Percentiles rank a stretch among this genome's conserved stretches.
Conservation (phyloP, 1,140 invertebrate genomes). For the Protaetia brevitarsis region DNA sequence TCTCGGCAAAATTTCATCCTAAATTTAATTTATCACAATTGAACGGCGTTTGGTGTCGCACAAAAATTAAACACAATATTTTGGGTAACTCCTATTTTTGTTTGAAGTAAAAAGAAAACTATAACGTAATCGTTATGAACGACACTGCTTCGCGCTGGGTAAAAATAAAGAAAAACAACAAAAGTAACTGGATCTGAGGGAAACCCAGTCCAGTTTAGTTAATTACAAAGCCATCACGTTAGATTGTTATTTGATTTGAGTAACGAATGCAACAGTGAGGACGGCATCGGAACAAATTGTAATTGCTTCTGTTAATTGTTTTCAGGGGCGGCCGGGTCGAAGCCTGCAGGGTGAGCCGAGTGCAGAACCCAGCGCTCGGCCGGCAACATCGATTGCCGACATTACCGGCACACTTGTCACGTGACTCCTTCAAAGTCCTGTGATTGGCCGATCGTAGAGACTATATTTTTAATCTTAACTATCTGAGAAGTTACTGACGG, state of each 20-base stretch:
- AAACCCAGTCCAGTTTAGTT: slow-evolving; percentile 11
- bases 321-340: slow-evolving; percentile 44
- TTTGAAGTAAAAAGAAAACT: no score
- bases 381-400: slow-evolving; percentile 24
- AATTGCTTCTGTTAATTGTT: slow-evolving; percentile 31
- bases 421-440: not conserved
- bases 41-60: no score
- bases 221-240: slow-evolving; percentile 15
- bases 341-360: slow-evolving; percentile 49
- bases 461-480: not conserved
- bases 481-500: slow-evolving; percentile 1
- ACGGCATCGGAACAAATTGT: slow-evolving; percentile 4
- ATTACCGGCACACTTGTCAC: slow-evolving; percentile 19
- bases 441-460: slow-evolving; percentile 16
- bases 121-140: no score
- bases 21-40: no score
- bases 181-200: no score
- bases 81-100: no score
- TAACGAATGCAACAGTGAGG: slow-evolving; percentile 1
- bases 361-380: slow-evolving; percentile 47
- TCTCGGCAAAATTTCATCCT: no score
- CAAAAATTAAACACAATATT: no score
- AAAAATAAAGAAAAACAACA: no score
- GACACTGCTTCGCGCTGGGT: no score
- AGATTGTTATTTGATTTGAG: slow-evolving; percentile 12